Conservation (phyloP, 1,140 invertebrate genomes). For the Anoplophora glabripennis region DNA sequence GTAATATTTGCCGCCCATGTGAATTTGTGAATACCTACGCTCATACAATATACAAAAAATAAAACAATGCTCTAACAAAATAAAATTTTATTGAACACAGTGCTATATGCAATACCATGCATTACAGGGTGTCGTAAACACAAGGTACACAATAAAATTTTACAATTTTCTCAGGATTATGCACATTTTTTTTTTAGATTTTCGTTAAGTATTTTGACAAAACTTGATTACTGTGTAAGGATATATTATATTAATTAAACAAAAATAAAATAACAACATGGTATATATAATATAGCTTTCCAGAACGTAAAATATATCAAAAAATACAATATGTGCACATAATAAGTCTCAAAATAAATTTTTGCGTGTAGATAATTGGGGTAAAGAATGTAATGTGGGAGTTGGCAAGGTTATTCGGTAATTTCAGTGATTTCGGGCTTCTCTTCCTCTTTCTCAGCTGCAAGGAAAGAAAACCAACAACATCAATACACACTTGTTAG, state of each 20-base stretch:
- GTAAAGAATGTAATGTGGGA: constrained; percentile 16
- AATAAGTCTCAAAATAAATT: constrained; percentile 1
- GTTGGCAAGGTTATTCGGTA: constrained; percentile 38
- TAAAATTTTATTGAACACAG: constrained; percentile 31
- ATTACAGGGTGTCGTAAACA: not conserved
- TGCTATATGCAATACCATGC: constrained; percentile 7
- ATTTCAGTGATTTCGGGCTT: constrained; percentile 43
- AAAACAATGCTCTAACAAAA: constrained; percentile 27
- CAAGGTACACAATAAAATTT: not conserved
- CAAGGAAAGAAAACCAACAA: constrained; percentile 41
- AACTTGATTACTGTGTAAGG: too few species aligned
- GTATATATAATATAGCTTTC: not conserved
- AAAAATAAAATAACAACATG: constrained; percentile 2
- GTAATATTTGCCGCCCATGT: too few species aligned
- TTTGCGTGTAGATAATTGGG: constrained; percentile 4
- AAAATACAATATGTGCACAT: constrained; percentile 26
- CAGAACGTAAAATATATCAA: constrained; percentile 12
- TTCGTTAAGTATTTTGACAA: too few species aligned
- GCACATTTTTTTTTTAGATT: too few species aligned
- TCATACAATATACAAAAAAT: constrained; percentile 13
- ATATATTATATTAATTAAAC: not conserved
- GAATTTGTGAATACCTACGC: too few species aligned
- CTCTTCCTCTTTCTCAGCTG: constrained; percentile 42
- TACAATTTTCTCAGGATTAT: not conserved
- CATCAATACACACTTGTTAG: constrained; percentile 34